Evolutionary conservation across 1,140 invertebrate genomes (phyloP).

Genomic region (Pinna nobilis): DNA sequence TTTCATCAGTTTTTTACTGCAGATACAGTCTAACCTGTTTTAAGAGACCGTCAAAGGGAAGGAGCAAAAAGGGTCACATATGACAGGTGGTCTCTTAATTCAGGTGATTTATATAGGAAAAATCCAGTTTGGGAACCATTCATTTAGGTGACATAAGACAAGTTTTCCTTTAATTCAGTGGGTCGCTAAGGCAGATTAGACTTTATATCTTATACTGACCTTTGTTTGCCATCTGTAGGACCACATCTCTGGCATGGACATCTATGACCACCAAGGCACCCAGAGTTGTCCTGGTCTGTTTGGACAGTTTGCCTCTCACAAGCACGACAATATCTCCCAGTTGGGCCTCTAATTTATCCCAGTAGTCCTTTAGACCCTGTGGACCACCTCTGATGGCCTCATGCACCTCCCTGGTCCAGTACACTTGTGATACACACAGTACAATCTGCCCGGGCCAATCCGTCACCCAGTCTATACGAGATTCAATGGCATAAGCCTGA

Average conservation of each 20-base stretch:
- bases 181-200: too few species aligned
- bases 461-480: conserved; percentile 72
- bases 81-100: too few species aligned
- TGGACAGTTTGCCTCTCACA: conserved; percentile 74
- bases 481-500: conserved; percentile 70
- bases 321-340: conserved; percentile 72
- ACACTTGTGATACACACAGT: conserved; percentile 74
- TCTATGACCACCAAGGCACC: conserved; percentile 75
- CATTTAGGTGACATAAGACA: too few species aligned
- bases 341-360: conserved; percentile 66
- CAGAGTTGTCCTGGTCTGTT: conserved; percentile 73
- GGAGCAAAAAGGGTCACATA: too few species aligned
- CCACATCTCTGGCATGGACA: conserved; percentile 74
- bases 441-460: conserved; percentile 76
- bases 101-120: too few species aligned
- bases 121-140: too few species aligned
- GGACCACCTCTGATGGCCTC: conserved; percentile 67
- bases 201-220: conserved; percentile 39
- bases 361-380: conserved; percentile 68
- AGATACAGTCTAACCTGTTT: too few species aligned
- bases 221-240: conserved; percentile 70
- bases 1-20: too few species aligned
- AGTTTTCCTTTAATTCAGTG: too few species aligned
- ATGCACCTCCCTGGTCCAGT: conserved; percentile 74
- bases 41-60: too few species aligned